Evolutionary conservation across 1,140 invertebrate species (phyloP).

Genomic region (Zaprionus vittiger): DNA sequence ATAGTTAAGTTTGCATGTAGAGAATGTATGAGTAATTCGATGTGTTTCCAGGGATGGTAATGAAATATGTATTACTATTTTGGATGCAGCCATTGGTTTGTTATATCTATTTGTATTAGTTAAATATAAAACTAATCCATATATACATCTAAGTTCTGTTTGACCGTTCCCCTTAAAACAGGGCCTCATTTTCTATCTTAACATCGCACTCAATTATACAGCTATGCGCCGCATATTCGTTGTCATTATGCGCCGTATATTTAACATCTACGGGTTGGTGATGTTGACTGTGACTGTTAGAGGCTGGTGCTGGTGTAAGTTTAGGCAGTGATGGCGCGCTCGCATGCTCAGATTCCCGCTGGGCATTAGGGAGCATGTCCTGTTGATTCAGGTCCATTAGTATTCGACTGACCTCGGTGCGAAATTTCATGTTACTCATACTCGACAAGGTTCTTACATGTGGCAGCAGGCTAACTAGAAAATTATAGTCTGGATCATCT

Average conservation of each 20-base stretch:
- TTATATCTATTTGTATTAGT: slow-evolving; percentile 1
- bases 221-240: slow-evolving; percentile 33
- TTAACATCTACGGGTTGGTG: slow-evolving; percentile 2
- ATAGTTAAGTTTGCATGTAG: slow-evolving; percentile 2
- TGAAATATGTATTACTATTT: slow-evolving; percentile 14
- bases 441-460: slow-evolving; percentile 62
- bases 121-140: background rate
- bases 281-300: slow-evolving; percentile 3
- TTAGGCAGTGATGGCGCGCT: slow-evolving; percentile 28
- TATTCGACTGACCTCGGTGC: slow-evolving; percentile 58
- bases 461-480: slow-evolving; percentile 64
- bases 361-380: slow-evolving; percentile 19
- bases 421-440: slow-evolving; percentile 65
- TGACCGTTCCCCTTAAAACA: slow-evolving; percentile 31
- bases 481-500: slow-evolving; percentile 66
- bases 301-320: slow-evolving; percentile 42
- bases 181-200: slow-evolving; percentile 68
- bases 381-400: slow-evolving; percentile 60
- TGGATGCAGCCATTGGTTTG: slow-evolving; percentile 36
- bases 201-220: slow-evolving; percentile 68
- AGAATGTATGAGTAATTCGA: background rate
- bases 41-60: background rate
- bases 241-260: slow-evolving; percentile 19
- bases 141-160: slow-evolving; percentile 9
- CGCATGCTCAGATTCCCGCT: background rate